These are phyloP conservation scores for Drosophila macrothrix DNA, from an alignment of 2,888 invertebrate genomes.

Conservation along the genomic window DNA sequence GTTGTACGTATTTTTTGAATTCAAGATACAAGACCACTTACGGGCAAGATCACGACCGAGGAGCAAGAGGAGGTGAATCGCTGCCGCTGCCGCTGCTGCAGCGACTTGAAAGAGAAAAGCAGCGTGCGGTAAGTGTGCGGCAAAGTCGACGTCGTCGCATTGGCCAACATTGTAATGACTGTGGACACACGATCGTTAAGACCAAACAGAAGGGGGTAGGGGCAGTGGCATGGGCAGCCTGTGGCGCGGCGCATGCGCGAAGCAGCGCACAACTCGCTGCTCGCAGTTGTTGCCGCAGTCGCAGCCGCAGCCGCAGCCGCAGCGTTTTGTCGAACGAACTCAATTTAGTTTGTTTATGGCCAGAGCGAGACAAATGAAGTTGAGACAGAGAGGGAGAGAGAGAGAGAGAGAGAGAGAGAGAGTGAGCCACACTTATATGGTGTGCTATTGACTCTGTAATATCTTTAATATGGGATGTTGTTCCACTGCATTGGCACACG, in stretches of 20 bases:
- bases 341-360: slow-evolving; percentile 78
- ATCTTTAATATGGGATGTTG: slow-evolving; percentile 83
- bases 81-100: slow-evolving; percentile 24
- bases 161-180: slow-evolving; percentile 83
- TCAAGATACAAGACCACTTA: slow-evolving; percentile 84
- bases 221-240: slow-evolving; percentile 29
- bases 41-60: slow-evolving; percentile 84
- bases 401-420: slow-evolving; percentile 19
- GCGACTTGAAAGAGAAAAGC: slow-evolving; percentile 70
- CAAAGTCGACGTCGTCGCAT: slow-evolving; percentile 62
- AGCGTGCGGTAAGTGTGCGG: slow-evolving; percentile 81
- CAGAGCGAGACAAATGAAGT: slow-evolving; percentile 34
- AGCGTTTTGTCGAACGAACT: slow-evolving; percentile 80
- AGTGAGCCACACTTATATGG: slow-evolving; percentile 71
- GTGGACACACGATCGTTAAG: slow-evolving; percentile 84
- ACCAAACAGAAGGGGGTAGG: slow-evolving; percentile 54
- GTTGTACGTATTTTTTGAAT: slow-evolving; percentile 71
- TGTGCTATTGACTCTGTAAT: slow-evolving; percentile 82
- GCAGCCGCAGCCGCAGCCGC: slow-evolving; percentile 36
- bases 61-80: slow-evolving; percentile 34
- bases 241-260: slow-evolving; percentile 74
- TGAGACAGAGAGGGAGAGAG: slow-evolving; percentile 18
- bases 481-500: slow-evolving; percentile 85
- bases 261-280: slow-evolving; percentile 30
- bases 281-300: slow-evolving; percentile 9